phyloP scores from a whole-genome alignment of 2,888 invertebrate genomes.

The Agrochola litura region DNA sequence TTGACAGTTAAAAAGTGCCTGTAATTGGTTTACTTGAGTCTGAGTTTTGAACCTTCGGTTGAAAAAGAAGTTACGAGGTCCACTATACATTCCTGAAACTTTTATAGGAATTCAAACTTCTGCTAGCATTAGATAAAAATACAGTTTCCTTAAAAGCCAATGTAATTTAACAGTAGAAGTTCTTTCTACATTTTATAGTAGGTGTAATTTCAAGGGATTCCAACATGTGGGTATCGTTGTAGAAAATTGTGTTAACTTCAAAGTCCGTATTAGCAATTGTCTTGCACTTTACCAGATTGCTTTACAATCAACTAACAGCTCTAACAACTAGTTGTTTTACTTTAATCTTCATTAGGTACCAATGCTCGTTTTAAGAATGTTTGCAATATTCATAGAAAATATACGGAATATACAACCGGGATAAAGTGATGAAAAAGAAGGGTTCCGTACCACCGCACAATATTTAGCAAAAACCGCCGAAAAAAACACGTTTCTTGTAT shows the following conservation, averaged over 20 bases:
- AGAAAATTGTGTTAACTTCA: slow-evolving; percentile 46
- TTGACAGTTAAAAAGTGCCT: too few species aligned
- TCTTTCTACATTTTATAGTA: slow-evolving; percentile 4
- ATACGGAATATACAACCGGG: neutral
- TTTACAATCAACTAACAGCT: slow-evolving; percentile 48
- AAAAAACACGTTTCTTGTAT: too few species aligned
- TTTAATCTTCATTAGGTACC: slow-evolving; percentile 4
- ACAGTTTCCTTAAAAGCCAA: neutral
- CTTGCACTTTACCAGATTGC: slow-evolving; percentile 52
- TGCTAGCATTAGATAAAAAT: neutral
- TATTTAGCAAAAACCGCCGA: too few species aligned
- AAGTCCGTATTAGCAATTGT: slow-evolving; percentile 53
- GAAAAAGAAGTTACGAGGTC: neutral
- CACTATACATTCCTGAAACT: neutral
- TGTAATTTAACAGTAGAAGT: neutral
- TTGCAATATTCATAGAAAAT: neutral
- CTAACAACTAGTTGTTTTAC: slow-evolving; percentile 2
- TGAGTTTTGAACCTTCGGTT: neutral
- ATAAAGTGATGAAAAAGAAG: too few species aligned
- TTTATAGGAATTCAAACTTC: neutral
- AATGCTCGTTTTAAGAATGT: neutral
- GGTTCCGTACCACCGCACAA: too few species aligned
- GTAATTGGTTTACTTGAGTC: too few species aligned
- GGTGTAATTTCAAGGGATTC: slow-evolving; percentile 18
- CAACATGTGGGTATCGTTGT: slow-evolving; percentile 11